Evolutionary conservation across 2,113 vertebrate genomes (phyloP), one percentile per base, ranked within the genome.

Genomic region (Thunnus thynnus): DNA sequence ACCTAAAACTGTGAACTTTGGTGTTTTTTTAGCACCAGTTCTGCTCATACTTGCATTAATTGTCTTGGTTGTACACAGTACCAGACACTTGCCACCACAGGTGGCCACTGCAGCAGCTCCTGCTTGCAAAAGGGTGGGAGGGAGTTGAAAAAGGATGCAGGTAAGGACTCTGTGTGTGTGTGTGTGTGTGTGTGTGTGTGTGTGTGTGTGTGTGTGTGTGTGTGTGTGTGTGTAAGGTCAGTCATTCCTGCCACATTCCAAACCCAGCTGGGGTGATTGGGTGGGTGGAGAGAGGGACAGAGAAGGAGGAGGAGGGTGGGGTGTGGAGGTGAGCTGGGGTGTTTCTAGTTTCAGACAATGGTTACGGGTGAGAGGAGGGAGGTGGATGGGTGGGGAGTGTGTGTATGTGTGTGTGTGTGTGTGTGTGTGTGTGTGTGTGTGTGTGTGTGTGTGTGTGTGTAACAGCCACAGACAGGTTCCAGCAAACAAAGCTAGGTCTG

Each of bases 401-500:
- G 64, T 46, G 32, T 17, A 16, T 12, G 36, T 55, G 66, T 67
- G 75, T 77, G 63, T 68, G 65, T 60, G 65, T 55, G 70, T 57
- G 77, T 56, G 64, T 60, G 79, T 56, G 80, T 50, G 83, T 52
- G 78, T 76, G 70, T 54, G 48, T 74, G 70, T 61, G 79, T 56
- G 64, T 60, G 79, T 56, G 80, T 50, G 70, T 54, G 48, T 74
- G 70, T 61, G 83, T 52, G 78, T 76, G 70, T 54, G 48, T 74
- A 79, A 85, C 85, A 91, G 86, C 80, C 78, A 80, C 68, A 91
- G 91, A 91, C 92, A 93, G 91, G 89, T 90, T 89, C 80, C 70
- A 74, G 94, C 94, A 95, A 95, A 96, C 95, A 98, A 98, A 97
- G 97, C 96, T 95, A 87, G 88, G 94, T 96, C 95, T 97, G 96